phyloP scores from a whole-genome alignment of 2,888 invertebrate species.

The Cheilosia pagana region DNA sequence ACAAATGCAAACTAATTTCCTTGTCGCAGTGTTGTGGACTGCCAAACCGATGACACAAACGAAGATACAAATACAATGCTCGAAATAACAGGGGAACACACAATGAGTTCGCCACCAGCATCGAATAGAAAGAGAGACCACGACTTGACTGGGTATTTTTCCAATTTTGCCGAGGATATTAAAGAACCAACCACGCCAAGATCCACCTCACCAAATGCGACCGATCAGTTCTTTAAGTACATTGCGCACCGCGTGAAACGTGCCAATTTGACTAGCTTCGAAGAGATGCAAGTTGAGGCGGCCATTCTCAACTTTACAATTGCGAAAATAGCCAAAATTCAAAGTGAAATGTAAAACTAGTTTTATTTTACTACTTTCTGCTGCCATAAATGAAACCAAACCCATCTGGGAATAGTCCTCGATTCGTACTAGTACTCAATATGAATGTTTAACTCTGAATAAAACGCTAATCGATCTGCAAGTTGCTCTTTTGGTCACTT shows the following conservation, averaged over 20 bases:
- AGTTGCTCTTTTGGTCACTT: too few species aligned
- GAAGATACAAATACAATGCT: not conserved
- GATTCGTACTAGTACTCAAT: too few species aligned
- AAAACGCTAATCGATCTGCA: too few species aligned
- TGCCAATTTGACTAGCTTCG: not conserved
- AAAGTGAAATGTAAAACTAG: not conserved
- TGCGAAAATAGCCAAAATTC: not conserved
- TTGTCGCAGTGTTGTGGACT: not conserved
- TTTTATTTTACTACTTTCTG: too few species aligned
- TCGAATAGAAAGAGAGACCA: not conserved
- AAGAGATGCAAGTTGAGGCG: slow-evolving; percentile 15
- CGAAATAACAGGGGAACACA: not conserved
- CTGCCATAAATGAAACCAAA: too few species aligned
- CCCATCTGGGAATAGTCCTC: too few species aligned
- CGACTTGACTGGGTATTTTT: not conserved
- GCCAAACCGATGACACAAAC: not conserved
- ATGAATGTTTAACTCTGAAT: too few species aligned
- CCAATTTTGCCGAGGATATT: not conserved
- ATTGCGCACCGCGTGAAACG: not conserved
- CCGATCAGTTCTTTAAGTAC: slow-evolving; percentile 1
- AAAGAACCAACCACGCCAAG: not conserved
- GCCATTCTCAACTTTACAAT: slow-evolving; percentile 18
- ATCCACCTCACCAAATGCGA: not conserved
- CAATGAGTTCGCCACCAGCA: not conserved
- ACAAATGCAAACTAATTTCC: not conserved